Conservation (phyloP, 2,113 vertebrate genomes). For the Eonycteris spelaea region DNA sequence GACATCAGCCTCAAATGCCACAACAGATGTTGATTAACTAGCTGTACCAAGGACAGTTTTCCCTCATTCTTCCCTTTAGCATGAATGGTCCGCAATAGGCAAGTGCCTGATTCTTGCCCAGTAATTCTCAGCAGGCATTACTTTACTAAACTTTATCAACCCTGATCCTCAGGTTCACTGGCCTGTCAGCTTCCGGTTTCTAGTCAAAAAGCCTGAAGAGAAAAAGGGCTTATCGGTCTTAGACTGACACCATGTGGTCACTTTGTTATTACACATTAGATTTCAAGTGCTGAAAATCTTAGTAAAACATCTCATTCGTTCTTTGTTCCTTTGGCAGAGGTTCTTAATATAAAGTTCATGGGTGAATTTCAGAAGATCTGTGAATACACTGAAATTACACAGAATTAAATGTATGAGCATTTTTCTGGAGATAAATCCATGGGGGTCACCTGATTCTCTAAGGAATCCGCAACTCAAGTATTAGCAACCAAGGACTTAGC, state of each 20-base stretch:
- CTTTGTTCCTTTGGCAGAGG: not conserved
- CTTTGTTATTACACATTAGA: not conserved
- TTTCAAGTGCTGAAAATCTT: not conserved
- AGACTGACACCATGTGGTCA: conserved; percentile 78
- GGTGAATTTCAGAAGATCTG: not conserved
- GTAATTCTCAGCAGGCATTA: not conserved
- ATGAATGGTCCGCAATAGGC: not conserved
- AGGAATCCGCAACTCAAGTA: not conserved
- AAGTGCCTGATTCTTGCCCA: not conserved
- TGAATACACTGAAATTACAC: not conserved
- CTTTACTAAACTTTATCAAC: not conserved
- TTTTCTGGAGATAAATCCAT: not conserved
- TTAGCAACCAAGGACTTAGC: not conserved
- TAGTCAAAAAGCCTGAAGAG: not conserved
- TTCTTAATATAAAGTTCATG: not conserved
- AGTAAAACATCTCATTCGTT: not conserved
- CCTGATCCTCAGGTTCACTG: not conserved
- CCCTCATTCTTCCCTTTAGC: not conserved
- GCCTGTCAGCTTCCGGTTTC: too few relatives aligned
- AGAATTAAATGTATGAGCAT: not conserved
- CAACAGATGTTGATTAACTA: not conserved
- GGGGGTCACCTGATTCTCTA: not conserved
- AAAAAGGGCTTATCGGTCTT: not conserved
- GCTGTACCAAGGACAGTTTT: not conserved
- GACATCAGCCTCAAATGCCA: not conserved